These are phyloP conservation scores for Chromis chromis DNA, from an alignment of 2,797 vertebrate species.

Conservation along the genomic window DNA sequence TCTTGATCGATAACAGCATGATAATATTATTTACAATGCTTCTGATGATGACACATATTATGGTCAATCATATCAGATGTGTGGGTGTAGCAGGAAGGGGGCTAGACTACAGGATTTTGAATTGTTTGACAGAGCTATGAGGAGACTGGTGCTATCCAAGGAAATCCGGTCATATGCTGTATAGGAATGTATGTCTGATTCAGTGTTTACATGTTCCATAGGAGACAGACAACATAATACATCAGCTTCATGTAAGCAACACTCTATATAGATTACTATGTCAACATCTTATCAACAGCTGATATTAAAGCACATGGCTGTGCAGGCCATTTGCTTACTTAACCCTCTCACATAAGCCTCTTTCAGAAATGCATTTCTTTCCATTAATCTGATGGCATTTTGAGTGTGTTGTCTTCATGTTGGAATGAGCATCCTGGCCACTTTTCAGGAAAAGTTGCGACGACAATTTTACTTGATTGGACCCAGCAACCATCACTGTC, in stretches of 20 bases:
- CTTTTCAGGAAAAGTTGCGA: too few species aligned
- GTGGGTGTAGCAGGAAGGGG: neutral
- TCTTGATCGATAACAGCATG: neutral
- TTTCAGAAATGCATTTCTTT: too few species aligned
- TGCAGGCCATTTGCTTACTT: constrained; percentile 24
- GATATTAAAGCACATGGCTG: constrained; percentile 10
- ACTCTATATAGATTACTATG: neutral
- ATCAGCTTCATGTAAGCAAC: neutral
- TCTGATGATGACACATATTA: neutral
- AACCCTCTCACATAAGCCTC: constrained; percentile 9
- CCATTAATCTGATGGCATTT: too few species aligned
- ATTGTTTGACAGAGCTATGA: neutral
- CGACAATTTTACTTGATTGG: too few species aligned
- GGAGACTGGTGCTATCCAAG: neutral
- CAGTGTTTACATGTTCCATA: constrained; percentile 10
- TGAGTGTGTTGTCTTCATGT: too few species aligned
- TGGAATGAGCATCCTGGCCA: too few species aligned
- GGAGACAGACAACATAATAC: constrained; percentile 7
- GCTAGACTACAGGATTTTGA: neutral
- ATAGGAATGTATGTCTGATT: neutral
- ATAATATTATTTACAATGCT: neutral
- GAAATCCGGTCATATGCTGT: neutral
- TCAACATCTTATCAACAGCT: constrained; percentile 33
- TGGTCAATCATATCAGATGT: neutral
- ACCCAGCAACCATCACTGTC: too few species aligned